Evolutionary conservation across 2,113 vertebrate genomes (phyloP).

Genomic region (Maylandia zebra): DNA sequence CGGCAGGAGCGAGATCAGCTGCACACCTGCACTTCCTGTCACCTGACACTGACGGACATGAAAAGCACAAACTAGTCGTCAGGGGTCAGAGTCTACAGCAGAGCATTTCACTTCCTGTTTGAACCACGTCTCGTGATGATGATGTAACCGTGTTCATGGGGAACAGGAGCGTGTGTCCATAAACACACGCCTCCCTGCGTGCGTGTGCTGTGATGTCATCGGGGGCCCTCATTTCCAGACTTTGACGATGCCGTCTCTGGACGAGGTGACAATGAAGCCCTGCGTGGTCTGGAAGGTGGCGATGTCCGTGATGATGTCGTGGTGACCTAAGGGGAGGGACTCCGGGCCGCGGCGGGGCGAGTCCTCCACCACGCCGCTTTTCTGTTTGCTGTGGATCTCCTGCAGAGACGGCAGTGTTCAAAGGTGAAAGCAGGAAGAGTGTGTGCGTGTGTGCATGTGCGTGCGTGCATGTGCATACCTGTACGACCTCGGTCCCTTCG

Average conservation of each 20-base stretch:
- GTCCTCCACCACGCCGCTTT: conserved; percentile 84
- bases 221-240: conserved; percentile 84
- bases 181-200: neutral
- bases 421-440: neutral
- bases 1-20: neutral
- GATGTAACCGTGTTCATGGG: neutral
- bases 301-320: conserved; percentile 95
- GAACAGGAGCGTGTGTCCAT: neutral
- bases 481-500: conserved; percentile 94
- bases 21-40: neutral
- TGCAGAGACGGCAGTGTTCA: conserved; percentile 21
- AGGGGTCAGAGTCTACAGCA: neutral
- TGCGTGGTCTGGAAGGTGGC: conserved; percentile 97
- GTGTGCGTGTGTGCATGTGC: accelerated
- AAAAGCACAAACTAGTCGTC: neutral
- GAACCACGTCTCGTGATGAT: neutral
- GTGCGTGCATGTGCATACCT: conserved; percentile 62
- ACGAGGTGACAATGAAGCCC: conserved; percentile 95
- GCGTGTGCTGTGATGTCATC: neutral
- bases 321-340: conserved; percentile 88
- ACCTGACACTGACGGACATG: neutral
- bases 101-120: neutral
- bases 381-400: conserved; percentile 98
- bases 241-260: conserved; percentile 95
- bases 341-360: conserved; percentile 86